Evolutionary conservation across 2,113 vertebrate genomes (phyloP), one percentile per base, ranked within the genome.

Genomic region (Psophia crepitans): DNA sequence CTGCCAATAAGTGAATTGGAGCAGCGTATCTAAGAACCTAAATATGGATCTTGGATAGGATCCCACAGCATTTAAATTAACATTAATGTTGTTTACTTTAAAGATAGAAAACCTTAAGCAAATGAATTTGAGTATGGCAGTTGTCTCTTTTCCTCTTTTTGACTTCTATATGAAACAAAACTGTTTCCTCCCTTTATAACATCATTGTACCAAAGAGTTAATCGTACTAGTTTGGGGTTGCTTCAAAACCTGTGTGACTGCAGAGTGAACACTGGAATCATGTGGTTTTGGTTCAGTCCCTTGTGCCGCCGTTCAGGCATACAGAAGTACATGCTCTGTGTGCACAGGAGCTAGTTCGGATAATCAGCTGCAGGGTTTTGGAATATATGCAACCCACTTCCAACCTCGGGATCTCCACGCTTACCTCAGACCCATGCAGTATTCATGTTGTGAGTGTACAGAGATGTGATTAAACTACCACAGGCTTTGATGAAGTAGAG

Each of bases 391-490:
- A 43, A 33, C 43, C 20, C 10, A 1, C 39, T 24, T 12, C 14
- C 33, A 57, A 0, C 51, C 24, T 92, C 0, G 0, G 21, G 12
- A 22, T 71, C 12, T 17, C 33, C 28, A 18, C 8, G 2, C 10
- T 64, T 68, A 5, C 11, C 5, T 68, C 18, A 15, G 8, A 33
- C 26, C 12, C 3, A 1, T 48, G 57, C 12, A 37, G 22, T n/a
- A 48, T 56, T 71, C 21, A 3, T 17, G 15, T 39, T 49, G 8
- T 56, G 37, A 35, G 5, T 35, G 7, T 28, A 27, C 4, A 33
- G 35, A 80, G 49, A 16, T 60, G 44, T 46, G 33, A 19, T 74
- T 65, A 81, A 68, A 53, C 48, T n/a, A 43, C 39, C 2, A 0
- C 7, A 18, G 46, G 35, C 51, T 77, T 87, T 78, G 63, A 30